Evolutionary conservation across 1,140 invertebrate species (phyloP).

Genomic region (Manduca sexta): DNA sequence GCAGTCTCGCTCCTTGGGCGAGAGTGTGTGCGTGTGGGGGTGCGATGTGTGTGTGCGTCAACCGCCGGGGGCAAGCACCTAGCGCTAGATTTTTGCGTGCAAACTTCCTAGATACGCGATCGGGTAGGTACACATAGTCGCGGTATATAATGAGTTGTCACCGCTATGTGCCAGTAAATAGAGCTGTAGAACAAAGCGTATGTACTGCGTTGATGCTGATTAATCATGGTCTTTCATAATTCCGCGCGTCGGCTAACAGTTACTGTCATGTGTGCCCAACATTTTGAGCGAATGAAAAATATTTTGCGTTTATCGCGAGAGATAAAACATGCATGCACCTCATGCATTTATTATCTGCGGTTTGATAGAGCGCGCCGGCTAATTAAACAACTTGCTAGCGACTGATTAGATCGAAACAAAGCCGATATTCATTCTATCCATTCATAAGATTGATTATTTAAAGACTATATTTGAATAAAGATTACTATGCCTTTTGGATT

Average conservation of each 20-base stretch:
- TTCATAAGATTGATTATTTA: too few species aligned
- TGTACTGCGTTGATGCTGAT: constrained; percentile 53
- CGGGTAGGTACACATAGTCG: constrained; percentile 37
- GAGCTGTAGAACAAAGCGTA: constrained; percentile 54
- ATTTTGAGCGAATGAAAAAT: constrained; percentile 3
- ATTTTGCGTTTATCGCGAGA: too few species aligned
- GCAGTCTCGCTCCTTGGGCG: constrained; percentile 50
- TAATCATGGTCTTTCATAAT: constrained; percentile 68
- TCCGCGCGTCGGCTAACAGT: constrained; percentile 18
- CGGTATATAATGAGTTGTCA: constrained; percentile 67
- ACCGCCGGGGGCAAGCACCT: constrained; percentile 55
- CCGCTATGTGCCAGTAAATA: constrained; percentile 55
- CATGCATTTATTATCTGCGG: not conserved
- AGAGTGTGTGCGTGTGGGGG: constrained; percentile 27
- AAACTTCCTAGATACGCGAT: constrained; percentile 64
- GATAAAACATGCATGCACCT: too few species aligned
- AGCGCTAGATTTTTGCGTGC: constrained; percentile 69
- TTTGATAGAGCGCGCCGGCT: not conserved
- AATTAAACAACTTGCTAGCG: too few species aligned
- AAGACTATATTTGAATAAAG: too few species aligned
- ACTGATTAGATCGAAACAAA: too few species aligned
- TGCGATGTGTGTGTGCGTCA: constrained; percentile 29
- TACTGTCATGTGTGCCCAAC: constrained; percentile 1
- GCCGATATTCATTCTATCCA: too few species aligned
- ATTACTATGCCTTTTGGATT: too few species aligned